Base-by-base conservation (phyloP, 2,888 invertebrate genomes). In the Sarcophaga rosellei region DNA sequence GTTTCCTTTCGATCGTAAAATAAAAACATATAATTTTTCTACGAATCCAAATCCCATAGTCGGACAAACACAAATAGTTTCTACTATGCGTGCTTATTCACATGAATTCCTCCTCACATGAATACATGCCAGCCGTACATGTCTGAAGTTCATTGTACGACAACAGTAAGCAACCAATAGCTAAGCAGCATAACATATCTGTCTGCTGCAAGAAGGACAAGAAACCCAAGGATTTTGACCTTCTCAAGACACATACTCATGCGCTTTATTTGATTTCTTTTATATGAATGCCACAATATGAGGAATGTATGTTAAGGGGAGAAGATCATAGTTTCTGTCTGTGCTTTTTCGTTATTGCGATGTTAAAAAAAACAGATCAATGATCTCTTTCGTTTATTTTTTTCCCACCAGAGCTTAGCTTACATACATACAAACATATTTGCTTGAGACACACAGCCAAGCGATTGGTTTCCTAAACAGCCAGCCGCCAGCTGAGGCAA, bases 221-320 rank as follows among this genome's bases (percentile, higher is more conserved):
- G 89, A 91, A 92, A 89, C 91, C 90, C 87, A 90, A 92, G 93
- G 91, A 92, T 91, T 90, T 92, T 92, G 92, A 92, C 91, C 92
- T 91, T 90, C 85, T 89, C 84, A 85, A 85, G 17, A 17, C 17
- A 15, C 53, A 53, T 53, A 5, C 53, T 17, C 17, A 17, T 15
- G 12, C 17, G 53, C 85, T 61, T 62, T 88, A 70, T 75, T 70
- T 35, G 8, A 23, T 65, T 35, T 53, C 72, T 65, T 57, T 44
- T 63, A 70, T 57, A 47, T 72, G 47, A n/a, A 53, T 4, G 12
- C 25, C 57, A 62, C 78, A 72, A 57, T 68, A 35, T 69, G 61
- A 53, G 4, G 17, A 15, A 53, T 53, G 53, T 15, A 53, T 45
- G 66, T 45, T 73, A 53, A 65, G 25, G 47, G 45, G 57, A 65